These are phyloP conservation scores for Oreohelix idahoensis DNA, from an alignment of 1,140 invertebrate species.

Conservation along the genomic window DNA sequence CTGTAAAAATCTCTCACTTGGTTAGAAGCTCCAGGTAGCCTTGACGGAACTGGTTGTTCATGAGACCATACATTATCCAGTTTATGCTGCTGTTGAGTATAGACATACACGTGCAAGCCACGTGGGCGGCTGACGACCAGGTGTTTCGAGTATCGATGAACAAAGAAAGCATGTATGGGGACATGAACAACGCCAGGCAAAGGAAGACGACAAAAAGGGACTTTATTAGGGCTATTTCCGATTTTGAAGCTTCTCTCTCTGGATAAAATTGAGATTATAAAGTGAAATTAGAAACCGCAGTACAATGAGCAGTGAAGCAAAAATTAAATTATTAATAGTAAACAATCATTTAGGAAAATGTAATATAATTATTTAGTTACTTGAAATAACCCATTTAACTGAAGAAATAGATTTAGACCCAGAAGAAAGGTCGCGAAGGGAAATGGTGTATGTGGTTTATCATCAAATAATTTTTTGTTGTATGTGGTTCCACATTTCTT, in stretches of 20 bases:
- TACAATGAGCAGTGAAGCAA: too few species aligned
- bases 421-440: too few species aligned
- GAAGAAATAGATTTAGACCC: too few species aligned
- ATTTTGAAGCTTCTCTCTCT: not conserved
- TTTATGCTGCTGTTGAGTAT: conserved; percentile 48
- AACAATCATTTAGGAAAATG: too few species aligned
- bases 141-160: conserved; percentile 31
- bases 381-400: too few species aligned
- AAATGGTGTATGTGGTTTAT: too few species aligned
- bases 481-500: too few species aligned
- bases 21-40: conserved; percentile 32
- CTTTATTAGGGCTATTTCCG: conserved; percentile 31
- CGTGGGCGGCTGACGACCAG: conserved; percentile 16
- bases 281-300: too few species aligned
- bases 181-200: conserved; percentile 35
- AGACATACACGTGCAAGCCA: conserved; percentile 28
- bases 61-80: conserved; percentile 47
- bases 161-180: conserved; percentile 34
- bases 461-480: too few species aligned
- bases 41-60: conserved; percentile 43
- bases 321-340: too few species aligned
- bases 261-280: not conserved
- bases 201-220: conserved; percentile 34
- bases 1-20: not conserved
- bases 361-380: too few species aligned